These are phyloP conservation scores for Liopterus haemorrhoidalis DNA, from an alignment of 2,888 invertebrate species.

Conservation along the genomic window DNA sequence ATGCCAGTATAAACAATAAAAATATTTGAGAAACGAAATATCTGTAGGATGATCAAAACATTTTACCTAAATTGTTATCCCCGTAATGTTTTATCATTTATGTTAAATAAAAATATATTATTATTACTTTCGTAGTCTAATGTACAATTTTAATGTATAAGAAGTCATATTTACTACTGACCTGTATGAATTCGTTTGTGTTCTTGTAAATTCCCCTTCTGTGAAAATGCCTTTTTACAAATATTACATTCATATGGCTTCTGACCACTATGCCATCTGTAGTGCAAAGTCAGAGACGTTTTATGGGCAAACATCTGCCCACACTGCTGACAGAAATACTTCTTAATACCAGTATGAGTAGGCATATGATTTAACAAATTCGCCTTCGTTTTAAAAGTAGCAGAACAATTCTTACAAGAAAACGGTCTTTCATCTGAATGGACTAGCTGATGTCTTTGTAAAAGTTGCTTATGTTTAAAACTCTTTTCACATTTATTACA, in stretches of 20 bases:
- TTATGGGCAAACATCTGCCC: constrained; percentile 70
- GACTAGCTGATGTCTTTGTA: constrained; percentile 72
- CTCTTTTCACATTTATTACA: constrained; percentile 70
- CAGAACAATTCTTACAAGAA: constrained; percentile 54
- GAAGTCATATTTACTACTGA: constrained; percentile 26
- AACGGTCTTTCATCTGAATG: constrained; percentile 66
- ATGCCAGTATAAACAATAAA: too few relatives aligned
- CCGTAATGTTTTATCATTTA: too few relatives aligned
- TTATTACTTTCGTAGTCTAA: too few relatives aligned
- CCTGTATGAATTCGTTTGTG: constrained; percentile 69
- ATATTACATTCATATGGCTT: constrained; percentile 63
- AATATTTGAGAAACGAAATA: too few relatives aligned
- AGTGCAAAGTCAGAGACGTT: constrained; percentile 69
- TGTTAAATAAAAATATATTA: too few relatives aligned
- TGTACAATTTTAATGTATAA: too few relatives aligned
- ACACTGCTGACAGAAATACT: constrained; percentile 55
- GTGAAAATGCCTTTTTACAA: constrained; percentile 69
- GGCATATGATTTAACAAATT: constrained; percentile 67
- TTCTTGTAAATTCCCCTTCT: constrained; percentile 71
- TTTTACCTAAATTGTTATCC: too few relatives aligned
- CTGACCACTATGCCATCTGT: constrained; percentile 63
- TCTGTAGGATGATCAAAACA: too few relatives aligned
- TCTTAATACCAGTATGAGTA: constrained; percentile 66
- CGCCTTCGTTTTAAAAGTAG: constrained; percentile 65
- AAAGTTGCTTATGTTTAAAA: constrained; percentile 67